phyloP scores from a whole-genome alignment of 1,140 invertebrate species.

The Rhynchophorus ferrugineus region DNA sequence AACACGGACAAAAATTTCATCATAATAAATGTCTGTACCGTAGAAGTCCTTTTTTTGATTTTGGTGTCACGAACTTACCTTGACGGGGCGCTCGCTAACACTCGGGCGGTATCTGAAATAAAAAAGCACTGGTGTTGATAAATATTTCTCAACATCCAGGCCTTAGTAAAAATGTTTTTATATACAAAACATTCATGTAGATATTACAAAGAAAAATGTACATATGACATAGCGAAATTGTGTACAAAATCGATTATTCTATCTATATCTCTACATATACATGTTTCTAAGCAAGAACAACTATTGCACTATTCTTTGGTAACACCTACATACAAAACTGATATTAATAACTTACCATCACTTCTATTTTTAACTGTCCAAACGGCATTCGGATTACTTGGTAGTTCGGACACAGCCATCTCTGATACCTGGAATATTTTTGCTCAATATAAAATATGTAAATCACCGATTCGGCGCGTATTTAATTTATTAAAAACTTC shows the following conservation, averaged over 20 bases:
- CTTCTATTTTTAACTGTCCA: constrained; percentile 97
- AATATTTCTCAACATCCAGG: constrained; percentile 33
- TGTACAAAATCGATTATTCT: constrained; percentile 5
- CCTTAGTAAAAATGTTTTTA: constrained; percentile 23
- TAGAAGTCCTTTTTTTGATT: not conserved
- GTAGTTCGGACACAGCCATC: constrained; percentile 98
- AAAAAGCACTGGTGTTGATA: constrained; percentile 37
- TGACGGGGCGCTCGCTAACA: not conserved
- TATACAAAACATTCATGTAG: not conserved
- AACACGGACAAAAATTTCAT: constrained; percentile 37
- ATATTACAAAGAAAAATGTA: not conserved
- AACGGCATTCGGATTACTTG: constrained; percentile 98
- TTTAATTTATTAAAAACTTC: not conserved
- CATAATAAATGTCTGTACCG: constrained; percentile 5
- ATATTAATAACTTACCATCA: constrained; percentile 62
- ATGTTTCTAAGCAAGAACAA: not conserved
- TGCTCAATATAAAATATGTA: no score
- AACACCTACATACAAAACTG: not conserved
- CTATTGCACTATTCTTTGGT: not conserved
- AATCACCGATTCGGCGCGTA: not conserved
- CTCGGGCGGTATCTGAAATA: constrained; percentile 30
- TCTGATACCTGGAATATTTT: constrained; percentile 57
- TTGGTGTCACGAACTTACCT: constrained; percentile 18
- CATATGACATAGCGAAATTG: not conserved
- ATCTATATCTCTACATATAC: not conserved